Percentiles rank a stretch among this genome's conserved stretches.
Conservation (phyloP, 2,797 vertebrate genomes). For the Thalassophryne amazonica region DNA sequence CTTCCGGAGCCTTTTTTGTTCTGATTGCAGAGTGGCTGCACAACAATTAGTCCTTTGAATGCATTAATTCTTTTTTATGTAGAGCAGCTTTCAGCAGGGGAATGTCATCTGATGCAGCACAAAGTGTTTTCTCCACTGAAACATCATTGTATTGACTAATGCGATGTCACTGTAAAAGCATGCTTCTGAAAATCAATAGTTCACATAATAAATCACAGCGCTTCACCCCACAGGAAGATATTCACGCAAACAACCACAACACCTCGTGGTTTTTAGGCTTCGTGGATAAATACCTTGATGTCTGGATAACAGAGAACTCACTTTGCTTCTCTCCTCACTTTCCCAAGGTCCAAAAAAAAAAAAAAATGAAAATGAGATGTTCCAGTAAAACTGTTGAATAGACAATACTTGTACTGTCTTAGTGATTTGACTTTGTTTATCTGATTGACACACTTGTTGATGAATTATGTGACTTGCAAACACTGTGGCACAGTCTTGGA, state of each 20-base stretch:
- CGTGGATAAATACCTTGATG: constrained; percentile 6
- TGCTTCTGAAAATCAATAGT: background rate
- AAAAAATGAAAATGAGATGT: too few species aligned
- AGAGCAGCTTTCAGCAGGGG: constrained; percentile 11
- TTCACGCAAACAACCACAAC: background rate
- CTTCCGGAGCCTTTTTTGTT: background rate
- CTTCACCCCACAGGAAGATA: background rate
- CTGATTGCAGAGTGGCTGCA: background rate
- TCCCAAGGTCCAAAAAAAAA: background rate
- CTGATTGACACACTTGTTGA: too few species aligned
- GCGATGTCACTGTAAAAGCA: constrained; percentile 16
- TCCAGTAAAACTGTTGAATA: background rate
- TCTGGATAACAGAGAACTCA: background rate
- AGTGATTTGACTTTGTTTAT: too few species aligned
- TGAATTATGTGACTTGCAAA: too few species aligned
- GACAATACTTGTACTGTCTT: background rate
- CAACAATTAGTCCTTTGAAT: constrained; percentile 11
- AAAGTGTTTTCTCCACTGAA: constrained; percentile 15
- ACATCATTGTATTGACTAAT: constrained; percentile 22
- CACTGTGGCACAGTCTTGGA: too few species aligned
- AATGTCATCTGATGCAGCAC: constrained; percentile 1
- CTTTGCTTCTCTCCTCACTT: background rate
- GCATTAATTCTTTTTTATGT: constrained; percentile 4
- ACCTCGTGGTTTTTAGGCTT: background rate
- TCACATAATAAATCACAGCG: too few species aligned